Evolutionary conservation across 2,888 invertebrate species (phyloP).

Genomic region (Cremastinae sp.): DNA sequence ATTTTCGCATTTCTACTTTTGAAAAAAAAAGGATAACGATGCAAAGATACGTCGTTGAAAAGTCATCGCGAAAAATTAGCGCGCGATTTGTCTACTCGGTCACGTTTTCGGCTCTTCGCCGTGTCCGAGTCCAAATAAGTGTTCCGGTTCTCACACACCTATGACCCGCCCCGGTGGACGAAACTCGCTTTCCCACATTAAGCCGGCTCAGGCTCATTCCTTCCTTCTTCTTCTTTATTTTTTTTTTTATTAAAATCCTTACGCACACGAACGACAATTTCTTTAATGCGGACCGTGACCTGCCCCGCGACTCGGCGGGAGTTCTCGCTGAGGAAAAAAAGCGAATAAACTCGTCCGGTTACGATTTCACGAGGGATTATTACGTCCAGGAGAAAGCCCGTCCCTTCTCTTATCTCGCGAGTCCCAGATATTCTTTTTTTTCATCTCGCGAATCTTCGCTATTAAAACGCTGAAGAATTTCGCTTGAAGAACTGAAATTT

Average conservation of each 20-base stretch:
- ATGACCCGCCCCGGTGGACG: conserved; percentile 69
- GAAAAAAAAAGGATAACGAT: conserved; percentile 6
- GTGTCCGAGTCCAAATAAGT: conserved; percentile 47
- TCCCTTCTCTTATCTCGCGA: conserved; percentile 22
- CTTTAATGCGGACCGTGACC: conserved; percentile 58
- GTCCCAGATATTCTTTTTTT: conserved; percentile 19
- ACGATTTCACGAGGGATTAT: conserved; percentile 64
- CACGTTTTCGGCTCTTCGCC: conserved; percentile 67
- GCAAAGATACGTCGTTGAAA: conserved; percentile 40
- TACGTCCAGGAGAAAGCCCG: conserved; percentile 62
- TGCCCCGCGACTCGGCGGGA: conserved; percentile 48
- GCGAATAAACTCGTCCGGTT: conserved; percentile 51
- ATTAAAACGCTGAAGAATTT: not conserved
- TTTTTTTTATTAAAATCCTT: conserved; percentile 62
- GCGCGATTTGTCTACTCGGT: conserved; percentile 71
- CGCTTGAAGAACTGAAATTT: too few species aligned
- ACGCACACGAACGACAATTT: conserved; percentile 33
- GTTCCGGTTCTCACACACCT: conserved; percentile 78
- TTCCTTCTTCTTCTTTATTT: conserved; percentile 63
- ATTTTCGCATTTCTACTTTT: not conserved
- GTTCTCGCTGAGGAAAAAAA: conserved; percentile 39
- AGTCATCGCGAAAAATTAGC: conserved; percentile 59
- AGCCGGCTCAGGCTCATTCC: conserved; percentile 64
- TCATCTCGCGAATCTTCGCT: conserved; percentile 14
- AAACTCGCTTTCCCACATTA: conserved; percentile 75